These are phyloP conservation scores for Neodon shergylaensis DNA, from an alignment of 2,113 vertebrate species.

Conservation along the genomic window DNA sequence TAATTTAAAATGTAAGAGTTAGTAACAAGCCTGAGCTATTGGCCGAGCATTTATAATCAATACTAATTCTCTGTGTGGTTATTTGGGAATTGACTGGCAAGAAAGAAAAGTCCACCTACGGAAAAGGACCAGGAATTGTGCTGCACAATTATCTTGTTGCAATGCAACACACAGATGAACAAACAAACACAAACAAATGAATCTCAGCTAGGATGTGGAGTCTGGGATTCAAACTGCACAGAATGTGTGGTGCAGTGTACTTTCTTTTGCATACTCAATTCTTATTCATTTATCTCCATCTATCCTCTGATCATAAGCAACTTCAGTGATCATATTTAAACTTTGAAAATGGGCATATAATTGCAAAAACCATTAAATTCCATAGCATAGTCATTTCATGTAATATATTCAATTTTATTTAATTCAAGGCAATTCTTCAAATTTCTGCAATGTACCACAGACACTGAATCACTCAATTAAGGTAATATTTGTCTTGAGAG, in stretches of 20 bases:
- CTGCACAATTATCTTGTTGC: neutral
- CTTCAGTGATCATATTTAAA: conserved; percentile 1
- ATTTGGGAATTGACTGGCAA: neutral
- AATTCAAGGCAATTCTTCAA: neutral
- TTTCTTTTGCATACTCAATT: neutral
- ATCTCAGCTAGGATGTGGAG: too few species aligned
- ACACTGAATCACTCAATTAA: neutral
- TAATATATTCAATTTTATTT: neutral
- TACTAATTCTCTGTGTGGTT: neutral
- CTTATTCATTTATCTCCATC: neutral
- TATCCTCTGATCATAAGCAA: neutral
- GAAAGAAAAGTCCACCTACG: neutral
- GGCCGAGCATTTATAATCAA: neutral
- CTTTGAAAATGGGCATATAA: neutral
- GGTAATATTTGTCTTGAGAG: neutral
- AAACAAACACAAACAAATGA: neutral
- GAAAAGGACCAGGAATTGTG: neutral
- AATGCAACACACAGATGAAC: neutral
- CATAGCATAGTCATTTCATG: neutral
- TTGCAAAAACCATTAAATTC: conserved; percentile 25
- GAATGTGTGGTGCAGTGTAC: neutral
- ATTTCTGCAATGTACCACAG: neutral
- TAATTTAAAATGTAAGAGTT: neutral
- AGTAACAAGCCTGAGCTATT: neutral
- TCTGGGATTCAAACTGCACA: neutral